phyloP scores from a whole-genome alignment of 2,113 vertebrate species.

The Sakesphorus luctuosus region DNA sequence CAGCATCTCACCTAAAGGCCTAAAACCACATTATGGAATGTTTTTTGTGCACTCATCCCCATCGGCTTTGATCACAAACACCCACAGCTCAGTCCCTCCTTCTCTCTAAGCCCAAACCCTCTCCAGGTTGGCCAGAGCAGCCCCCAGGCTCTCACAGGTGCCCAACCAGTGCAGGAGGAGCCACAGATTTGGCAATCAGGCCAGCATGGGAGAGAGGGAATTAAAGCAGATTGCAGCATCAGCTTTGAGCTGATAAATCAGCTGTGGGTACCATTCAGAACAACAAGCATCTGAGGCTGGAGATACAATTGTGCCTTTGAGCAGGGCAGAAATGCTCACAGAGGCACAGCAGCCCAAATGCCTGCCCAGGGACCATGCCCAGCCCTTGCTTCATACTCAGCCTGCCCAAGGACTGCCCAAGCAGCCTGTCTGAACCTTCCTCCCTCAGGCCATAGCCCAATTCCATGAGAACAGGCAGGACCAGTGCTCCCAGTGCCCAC shows the following conservation, averaged over 20 bases:
- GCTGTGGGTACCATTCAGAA: neutral
- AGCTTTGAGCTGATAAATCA: neutral
- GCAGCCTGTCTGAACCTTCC: neutral
- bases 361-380: neutral
- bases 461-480: fast-evolving
- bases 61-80: neutral
- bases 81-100: neutral
- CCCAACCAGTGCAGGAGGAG: neutral
- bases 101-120: neutral
- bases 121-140: neutral
- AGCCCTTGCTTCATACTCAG: neutral
- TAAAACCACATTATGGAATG: fast-evolving
- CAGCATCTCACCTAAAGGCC: neutral
- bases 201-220: neutral
- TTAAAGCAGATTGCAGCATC: neutral
- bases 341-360: neutral
- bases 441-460: neutral
- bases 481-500: neutral
- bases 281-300: neutral
- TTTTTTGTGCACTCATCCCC: neutral
- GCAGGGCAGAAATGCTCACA: neutral
- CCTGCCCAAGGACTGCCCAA: fast-evolving
- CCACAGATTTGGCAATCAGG: neutral
- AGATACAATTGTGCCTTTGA: neutral
- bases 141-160: fast-evolving